phyloP scores from a whole-genome alignment of 1,140 invertebrate species.

The Philotrypesis tridentata region DNA sequence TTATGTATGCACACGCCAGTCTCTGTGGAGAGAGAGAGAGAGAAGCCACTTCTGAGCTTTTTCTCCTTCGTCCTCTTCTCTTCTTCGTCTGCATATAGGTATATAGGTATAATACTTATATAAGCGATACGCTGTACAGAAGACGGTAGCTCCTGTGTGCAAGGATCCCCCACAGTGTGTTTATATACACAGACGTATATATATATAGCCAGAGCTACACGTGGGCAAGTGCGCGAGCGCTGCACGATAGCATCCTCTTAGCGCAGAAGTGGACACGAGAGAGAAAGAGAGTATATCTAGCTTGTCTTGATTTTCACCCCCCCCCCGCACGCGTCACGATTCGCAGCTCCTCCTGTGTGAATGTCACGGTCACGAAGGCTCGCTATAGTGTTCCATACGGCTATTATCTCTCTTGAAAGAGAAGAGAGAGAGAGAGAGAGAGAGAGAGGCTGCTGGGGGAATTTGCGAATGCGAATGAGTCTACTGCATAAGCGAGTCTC shows the following conservation, averaged over 20 bases:
- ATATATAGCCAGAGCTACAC: too few species aligned
- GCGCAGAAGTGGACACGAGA: constrained; percentile 12
- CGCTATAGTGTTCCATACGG: constrained; percentile 16
- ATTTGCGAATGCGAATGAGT: too few species aligned
- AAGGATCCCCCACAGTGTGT: neutral
- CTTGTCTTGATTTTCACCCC: constrained; percentile 31
- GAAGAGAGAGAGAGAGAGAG: neutral
- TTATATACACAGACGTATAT: too few species aligned
- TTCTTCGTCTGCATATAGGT: too few species aligned
- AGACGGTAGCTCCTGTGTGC: neutral
- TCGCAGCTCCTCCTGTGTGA: neutral
- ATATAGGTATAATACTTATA: too few species aligned
- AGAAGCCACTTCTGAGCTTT: neutral
- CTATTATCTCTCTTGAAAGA: constrained; percentile 52
- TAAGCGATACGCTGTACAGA: too few species aligned
- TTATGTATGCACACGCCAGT: neutral
- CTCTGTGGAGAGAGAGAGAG: too few species aligned
- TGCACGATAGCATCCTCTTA: constrained; percentile 14
- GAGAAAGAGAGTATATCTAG: too few species aligned
- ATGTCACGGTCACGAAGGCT: constrained; percentile 55
- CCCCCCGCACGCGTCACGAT: constrained; percentile 7
- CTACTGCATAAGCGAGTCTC: constrained; percentile 28
- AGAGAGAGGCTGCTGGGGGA: neutral
- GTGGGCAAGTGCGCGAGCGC: too few species aligned
- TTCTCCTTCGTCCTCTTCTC: too few species aligned